These are phyloP conservation scores for Lottia gigantea DNA, from an alignment of 2,888 invertebrate species.

Conservation along the genomic window DNA sequence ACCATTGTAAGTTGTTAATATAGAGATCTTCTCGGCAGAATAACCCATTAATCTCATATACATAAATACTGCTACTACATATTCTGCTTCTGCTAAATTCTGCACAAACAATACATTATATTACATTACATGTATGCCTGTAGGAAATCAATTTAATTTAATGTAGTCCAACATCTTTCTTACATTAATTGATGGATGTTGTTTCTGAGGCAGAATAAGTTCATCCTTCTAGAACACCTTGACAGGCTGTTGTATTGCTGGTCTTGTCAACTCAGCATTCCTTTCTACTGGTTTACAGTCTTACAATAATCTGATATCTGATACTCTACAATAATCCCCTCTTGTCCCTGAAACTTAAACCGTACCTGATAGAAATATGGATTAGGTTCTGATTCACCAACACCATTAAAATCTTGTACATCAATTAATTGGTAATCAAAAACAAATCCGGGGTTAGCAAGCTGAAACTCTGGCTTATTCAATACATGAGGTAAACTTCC, in stretches of 20 bases:
- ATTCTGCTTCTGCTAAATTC: conserved; percentile 80
- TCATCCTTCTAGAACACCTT: no score
- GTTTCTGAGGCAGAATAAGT: no score
- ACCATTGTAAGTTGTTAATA: conserved; percentile 98
- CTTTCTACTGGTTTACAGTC: no score
- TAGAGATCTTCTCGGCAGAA: conserved; percentile 95
- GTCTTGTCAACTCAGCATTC: no score
- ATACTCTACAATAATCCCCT: no score
- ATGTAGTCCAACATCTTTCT: no score
- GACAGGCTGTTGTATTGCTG: no score
- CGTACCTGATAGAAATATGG: conserved; percentile 96
- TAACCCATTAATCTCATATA: conserved; percentile 97
- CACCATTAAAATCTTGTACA: conserved; percentile 95
- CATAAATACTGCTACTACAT: conserved; percentile 96
- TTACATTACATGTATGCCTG: no score
- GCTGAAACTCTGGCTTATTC: conserved; percentile 83
- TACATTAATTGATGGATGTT: no score
- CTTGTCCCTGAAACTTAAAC: no score
- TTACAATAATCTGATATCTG: no score
- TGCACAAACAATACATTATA: conserved; percentile 41
- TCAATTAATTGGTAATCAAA: conserved; percentile 96
- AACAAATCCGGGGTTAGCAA: conserved; percentile 91
- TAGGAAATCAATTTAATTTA: no score
- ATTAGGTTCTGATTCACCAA: conserved; percentile 97
- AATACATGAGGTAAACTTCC: conserved; percentile 93